Evolutionary conservation across 2,113 vertebrate species (phyloP), one percentile per base, ranked within the genome.

Genomic region (Notechis scutatus): DNA sequence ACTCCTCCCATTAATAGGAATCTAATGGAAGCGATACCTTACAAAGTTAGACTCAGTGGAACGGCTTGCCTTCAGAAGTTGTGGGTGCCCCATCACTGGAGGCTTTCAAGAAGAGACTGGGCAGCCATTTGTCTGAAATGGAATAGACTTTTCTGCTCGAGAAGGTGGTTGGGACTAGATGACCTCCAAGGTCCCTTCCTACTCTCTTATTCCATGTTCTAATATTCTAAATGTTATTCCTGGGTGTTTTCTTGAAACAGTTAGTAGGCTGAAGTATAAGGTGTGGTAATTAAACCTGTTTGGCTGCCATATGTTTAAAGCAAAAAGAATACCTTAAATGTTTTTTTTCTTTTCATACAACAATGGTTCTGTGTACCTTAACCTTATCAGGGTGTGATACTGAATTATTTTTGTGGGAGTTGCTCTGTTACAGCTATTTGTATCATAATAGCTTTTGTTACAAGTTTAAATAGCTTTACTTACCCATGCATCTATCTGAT

Each of bases 141-240:
- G 64, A 69, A 69, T 69, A 34, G 64, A 34, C 29, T 69, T 11
- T 64, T n/a, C 64, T 69, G 64, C 29, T 34, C 5, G 5, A 15
- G 29, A n/a, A 69, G 14, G 14, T 29, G 64, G 64, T 34, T 34
- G 5, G 14, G 64, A 69, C 64, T 34, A 34, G 14, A 34, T 69
- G 64, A n/a, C 29, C 64, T 69, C 64, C 64, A 18, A 69, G 64
- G 14, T 69, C 2, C 14, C 29, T 69, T 69, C 64, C 29, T 34
- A 34, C 29, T 6, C 64, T 69, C 12, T 69, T 69, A 34, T 18
- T 18, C 29, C n/a, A 34, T n/a, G 64, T 34, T 69, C 95, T 97
- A 98, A 96, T 69, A 94, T 96, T 97, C 97, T 98, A 98, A 98
- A 98, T 99, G 98, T 98, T 98, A 97, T 98, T 98, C 98, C 97